Conservation (phyloP, 2,113 vertebrate genomes). For the Ia io region DNA sequence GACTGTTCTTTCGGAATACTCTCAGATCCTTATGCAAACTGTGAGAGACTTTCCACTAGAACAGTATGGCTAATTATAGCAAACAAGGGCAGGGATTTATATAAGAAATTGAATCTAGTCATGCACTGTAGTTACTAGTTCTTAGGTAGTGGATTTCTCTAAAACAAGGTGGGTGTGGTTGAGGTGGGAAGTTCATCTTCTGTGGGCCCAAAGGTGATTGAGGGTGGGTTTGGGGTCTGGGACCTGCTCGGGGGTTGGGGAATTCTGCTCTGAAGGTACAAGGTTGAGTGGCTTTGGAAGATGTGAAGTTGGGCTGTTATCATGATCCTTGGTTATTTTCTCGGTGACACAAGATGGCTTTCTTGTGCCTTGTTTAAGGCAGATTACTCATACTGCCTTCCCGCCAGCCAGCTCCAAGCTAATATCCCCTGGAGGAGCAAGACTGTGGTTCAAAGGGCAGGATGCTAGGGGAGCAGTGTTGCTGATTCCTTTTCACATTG, state of each 20-base stretch:
- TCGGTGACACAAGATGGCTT: background rate
- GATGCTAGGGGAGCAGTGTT: background rate
- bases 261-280: background rate
- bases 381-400: background rate
- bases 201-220: background rate
- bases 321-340: background rate
- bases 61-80: constrained; percentile 50
- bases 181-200: background rate
- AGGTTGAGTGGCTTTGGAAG: background rate
- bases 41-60: constrained; percentile 39
- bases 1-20: constrained; percentile 44
- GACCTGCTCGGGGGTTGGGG: background rate
- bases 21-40: constrained; percentile 24
- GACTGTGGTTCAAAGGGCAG: background rate
- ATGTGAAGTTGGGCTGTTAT: background rate
- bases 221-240: background rate
- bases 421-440: background rate
- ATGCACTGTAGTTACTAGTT: background rate
- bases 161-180: background rate
- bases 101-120: background rate
- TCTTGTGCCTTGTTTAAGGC: background rate
- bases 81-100: constrained; percentile 10
- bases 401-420: background rate
- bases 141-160: background rate
- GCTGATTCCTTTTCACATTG: background rate